Evolutionary conservation across 2,888 invertebrate genomes (phyloP), one percentile per base, ranked within the genome.

Genomic region (Ischnus inquisitorius): DNA sequence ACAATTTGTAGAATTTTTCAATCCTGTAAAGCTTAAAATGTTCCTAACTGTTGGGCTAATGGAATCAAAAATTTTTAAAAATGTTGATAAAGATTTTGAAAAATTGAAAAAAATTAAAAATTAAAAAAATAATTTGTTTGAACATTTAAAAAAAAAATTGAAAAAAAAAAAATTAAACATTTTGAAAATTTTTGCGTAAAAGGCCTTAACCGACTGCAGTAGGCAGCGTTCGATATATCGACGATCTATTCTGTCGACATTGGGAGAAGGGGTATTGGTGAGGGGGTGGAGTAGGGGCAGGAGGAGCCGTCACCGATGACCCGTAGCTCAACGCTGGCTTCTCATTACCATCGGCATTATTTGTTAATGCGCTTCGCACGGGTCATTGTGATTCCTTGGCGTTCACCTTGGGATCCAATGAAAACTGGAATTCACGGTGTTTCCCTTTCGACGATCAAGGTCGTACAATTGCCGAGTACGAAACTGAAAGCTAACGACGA

Each of bases 321-420:
- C 69, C 19, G 19, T n/a, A 28, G 5, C 60, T 54, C 60, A n/a
- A 14, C 60, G n/a, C 6, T 19, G 19, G 10, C n/a, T 34, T 41
- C 51, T n/a, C 34, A 64, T 71, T 71, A 79, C 3, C 78, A 79
- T 64, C 41, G 34, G 39, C 60, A 62, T 65, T 67, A 10, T 0
- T 65, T 28, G 57, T 68, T 34, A n/a, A 34, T 34, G 34, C 34
- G 34, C 34, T 34, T 34, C 5, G 34, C 14, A 39, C 16, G 14
- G 60, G 60, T 22, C 67, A 80, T 74, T 51, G 67, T 74, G 25
- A 80, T 62, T 62, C 25, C 34, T 68, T 62, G 16, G 16, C 41
- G 75, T 64, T 14, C 5, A 25, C 14, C 48, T 60, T 46, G 51
- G n/a, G 60, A 10, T 60, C n/a, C 67, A 12, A 60, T 75, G 75